Evolutionary conservation across 2,888 invertebrate genomes (phyloP).

Genomic region (Ormyrus labotus): DNA sequence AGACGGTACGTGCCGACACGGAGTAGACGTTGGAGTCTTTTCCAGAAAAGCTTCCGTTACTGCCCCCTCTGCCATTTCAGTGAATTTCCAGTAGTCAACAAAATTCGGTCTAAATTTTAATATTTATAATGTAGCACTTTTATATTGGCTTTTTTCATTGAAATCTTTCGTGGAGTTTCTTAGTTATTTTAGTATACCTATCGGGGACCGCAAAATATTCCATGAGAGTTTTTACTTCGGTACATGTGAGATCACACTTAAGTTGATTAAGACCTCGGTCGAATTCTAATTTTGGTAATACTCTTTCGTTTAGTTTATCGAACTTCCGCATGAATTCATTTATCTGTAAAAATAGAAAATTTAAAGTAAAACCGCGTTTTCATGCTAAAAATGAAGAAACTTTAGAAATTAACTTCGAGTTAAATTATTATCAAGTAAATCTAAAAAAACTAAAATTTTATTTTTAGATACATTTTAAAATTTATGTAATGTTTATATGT

Average conservation of each 20-base stretch:
- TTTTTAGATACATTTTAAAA: too few species aligned
- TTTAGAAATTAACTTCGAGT: background rate
- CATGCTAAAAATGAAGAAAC: background rate
- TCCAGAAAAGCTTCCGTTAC: constrained; percentile 82
- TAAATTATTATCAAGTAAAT: constrained; percentile 8
- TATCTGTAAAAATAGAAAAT: constrained; percentile 72
- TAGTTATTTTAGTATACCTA: constrained; percentile 59
- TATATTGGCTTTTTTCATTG: too few species aligned
- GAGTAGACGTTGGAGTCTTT: constrained; percentile 82
- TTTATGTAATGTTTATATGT: too few species aligned
- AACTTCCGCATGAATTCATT: constrained; percentile 82
- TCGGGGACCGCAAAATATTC: constrained; percentile 78
- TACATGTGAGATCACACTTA: constrained; percentile 81
- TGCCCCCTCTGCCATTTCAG: constrained; percentile 82
- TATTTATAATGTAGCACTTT: too few species aligned
- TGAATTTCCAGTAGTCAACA: constrained; percentile 82
- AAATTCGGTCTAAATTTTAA: constrained; percentile 58
- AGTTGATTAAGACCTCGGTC: constrained; percentile 83
- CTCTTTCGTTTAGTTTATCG: constrained; percentile 81
- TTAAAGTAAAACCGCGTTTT: background rate
- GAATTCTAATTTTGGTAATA: constrained; percentile 83
- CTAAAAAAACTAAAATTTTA: too few species aligned
- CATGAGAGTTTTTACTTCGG: constrained; percentile 84
- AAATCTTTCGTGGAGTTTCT: background rate
- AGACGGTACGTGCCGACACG: constrained; percentile 84